Conservation (phyloP, 2,888 invertebrate species). For the Alviniconcha strummeri region DNA sequence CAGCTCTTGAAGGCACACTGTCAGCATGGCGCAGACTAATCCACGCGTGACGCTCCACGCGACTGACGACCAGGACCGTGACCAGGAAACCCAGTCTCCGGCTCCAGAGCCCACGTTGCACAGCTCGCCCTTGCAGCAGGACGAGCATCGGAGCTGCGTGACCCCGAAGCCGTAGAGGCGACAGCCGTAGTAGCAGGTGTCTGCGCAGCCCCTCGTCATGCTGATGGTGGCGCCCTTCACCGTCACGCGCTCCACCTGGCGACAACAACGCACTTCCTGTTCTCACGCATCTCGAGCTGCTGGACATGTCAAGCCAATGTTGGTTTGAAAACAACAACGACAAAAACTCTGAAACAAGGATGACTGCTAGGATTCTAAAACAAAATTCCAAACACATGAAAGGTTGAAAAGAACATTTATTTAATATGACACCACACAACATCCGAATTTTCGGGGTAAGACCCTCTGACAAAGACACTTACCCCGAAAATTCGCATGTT, state of each 20-base stretch:
- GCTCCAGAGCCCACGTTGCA: constrained; percentile 49
- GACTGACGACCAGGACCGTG: too few relatives aligned
- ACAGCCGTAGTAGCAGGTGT: constrained; percentile 57
- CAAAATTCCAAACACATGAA: not conserved
- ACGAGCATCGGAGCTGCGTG: constrained; percentile 52
- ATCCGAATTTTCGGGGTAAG: too few relatives aligned
- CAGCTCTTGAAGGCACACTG: too few relatives aligned
- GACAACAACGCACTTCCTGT: not conserved
- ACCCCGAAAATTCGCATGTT: too few relatives aligned
- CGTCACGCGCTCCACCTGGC: constrained; percentile 53
- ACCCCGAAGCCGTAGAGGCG: constrained; percentile 52
- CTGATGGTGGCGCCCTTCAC: constrained; percentile 52
- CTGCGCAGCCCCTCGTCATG: constrained; percentile 51
- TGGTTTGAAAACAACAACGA: not conserved
- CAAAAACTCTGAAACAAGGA: not conserved
- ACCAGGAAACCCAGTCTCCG: too few relatives aligned
- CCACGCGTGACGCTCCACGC: too few relatives aligned
- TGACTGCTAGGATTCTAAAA: not conserved
- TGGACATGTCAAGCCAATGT: not conserved
- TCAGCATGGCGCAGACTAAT: too few relatives aligned
- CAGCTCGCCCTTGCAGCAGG: constrained; percentile 51
- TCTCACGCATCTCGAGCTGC: too few relatives aligned
- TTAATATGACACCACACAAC: too few relatives aligned
- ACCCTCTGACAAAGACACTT: too few relatives aligned
- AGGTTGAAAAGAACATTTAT: not conserved